Conservation (phyloP, 2,797 vertebrate genomes). For the Triplophysa yarkandensis region DNA sequence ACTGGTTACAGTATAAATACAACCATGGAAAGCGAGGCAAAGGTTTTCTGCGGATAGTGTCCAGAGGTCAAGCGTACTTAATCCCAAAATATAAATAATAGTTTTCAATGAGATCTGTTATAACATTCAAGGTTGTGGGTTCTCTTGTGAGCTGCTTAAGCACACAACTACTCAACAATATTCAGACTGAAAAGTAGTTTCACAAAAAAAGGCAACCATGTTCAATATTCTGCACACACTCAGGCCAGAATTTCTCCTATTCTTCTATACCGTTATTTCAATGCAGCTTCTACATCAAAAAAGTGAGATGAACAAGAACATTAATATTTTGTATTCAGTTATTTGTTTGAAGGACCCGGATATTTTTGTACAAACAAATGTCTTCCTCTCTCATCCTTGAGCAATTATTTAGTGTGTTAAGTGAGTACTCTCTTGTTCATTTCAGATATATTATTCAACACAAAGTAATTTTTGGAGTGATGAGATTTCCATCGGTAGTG, state of each 20-base stretch:
- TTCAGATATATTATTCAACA: neutral
- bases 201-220: neutral
- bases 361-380: neutral
- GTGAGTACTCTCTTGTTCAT: neutral
- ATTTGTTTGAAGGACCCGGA: neutral
- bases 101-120: neutral
- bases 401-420: neutral
- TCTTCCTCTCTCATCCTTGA: neutral
- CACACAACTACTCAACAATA: neutral
- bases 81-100: neutral
- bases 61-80: neutral
- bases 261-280: neutral
- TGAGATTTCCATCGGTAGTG: neutral
- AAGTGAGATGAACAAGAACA: neutral
- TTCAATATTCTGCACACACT: neutral
- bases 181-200: neutral
- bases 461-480: neutral
- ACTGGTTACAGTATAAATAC: neutral
- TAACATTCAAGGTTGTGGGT: neutral
- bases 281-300: neutral
- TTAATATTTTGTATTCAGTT: neutral
- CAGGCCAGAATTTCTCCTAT: neutral
- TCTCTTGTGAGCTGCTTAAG: neutral
- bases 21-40: neutral
- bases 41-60: neutral